phyloP scores from a whole-genome alignment of 2,113 vertebrate species.

The Hippocampus zosterae region DNA sequence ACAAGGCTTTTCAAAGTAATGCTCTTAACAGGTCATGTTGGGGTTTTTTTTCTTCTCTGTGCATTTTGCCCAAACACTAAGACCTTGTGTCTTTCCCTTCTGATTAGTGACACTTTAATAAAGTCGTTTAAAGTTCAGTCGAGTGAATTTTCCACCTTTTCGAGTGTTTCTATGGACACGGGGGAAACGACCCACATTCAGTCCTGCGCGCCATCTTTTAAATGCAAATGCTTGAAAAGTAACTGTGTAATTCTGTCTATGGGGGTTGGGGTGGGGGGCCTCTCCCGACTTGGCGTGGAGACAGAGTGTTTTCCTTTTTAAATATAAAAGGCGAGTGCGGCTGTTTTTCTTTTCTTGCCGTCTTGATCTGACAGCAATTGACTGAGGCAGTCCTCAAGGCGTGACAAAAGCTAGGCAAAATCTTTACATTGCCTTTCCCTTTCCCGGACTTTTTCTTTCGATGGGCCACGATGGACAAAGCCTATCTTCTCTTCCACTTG shows the following conservation, averaged over 20 bases:
- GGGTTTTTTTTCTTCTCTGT: constrained; percentile 74
- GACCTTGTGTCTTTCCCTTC: constrained; percentile 85
- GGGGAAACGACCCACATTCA: constrained; percentile 83
- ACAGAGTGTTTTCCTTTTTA: constrained; percentile 68
- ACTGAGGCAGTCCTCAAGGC: constrained; percentile 79
- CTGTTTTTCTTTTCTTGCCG: constrained; percentile 74
- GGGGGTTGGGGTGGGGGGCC: constrained; percentile 60
- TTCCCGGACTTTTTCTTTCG: constrained; percentile 52
- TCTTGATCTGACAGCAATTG: constrained; percentile 82
- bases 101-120: constrained; percentile 99
- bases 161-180: constrained; percentile 94
- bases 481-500: constrained; percentile 80
- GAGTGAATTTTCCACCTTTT: constrained; percentile 98
- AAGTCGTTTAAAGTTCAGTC: constrained; percentile 97
- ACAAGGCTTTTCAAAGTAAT: constrained; percentile 76
- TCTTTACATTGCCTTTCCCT: constrained; percentile 74
- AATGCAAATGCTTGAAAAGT: constrained; percentile 91
- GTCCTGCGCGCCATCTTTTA: constrained; percentile 82
- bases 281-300: constrained; percentile 69
- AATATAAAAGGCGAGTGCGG: constrained; percentile 64
- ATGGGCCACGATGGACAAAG: constrained; percentile 78
- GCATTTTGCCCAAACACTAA: constrained; percentile 82
- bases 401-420: constrained; percentile 85
- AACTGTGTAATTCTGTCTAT: constrained; percentile 83
- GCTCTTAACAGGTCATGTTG: constrained; percentile 81